Percentiles rank a stretch among this genome's conserved stretches.
Evolutionary conservation across 2,888 invertebrate species (phyloP).

Genomic region (Athrips mouffetella): DNA sequence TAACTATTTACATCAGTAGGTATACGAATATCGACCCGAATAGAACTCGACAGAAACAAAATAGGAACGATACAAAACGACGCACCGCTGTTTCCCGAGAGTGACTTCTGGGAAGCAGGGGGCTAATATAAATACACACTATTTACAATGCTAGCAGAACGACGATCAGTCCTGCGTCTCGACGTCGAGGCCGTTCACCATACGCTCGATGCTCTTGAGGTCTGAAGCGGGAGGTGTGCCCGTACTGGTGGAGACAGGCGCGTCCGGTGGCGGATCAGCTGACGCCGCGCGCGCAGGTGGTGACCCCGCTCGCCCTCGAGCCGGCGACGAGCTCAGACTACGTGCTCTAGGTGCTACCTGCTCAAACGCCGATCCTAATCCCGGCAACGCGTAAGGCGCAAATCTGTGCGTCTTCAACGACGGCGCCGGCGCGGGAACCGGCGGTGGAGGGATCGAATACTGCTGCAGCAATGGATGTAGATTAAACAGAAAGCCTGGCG

Average conservation of each 20-base stretch:
- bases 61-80: slow-evolving; percentile 77
- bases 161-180: slow-evolving; percentile 80
- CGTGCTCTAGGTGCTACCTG: slow-evolving; percentile 89
- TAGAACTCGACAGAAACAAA: slow-evolving; percentile 74
- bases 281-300: slow-evolving; percentile 72
- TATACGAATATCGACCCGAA: slow-evolving; percentile 70
- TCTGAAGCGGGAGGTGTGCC: slow-evolving; percentile 85
- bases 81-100: slow-evolving; percentile 38
- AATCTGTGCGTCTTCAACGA: slow-evolving; percentile 86
- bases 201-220: slow-evolving; percentile 97
- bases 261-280: slow-evolving; percentile 75
- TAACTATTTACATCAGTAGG: slow-evolving; percentile 75
- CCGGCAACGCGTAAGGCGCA: slow-evolving; percentile 92
- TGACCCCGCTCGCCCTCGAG: slow-evolving; percentile 56
- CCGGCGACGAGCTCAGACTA: slow-evolving; percentile 81
- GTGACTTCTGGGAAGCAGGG: slow-evolving; percentile 33
- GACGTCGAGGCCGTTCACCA: slow-evolving; percentile 97
- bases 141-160: slow-evolving; percentile 55
- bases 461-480: slow-evolving; percentile 93
- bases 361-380: slow-evolving; percentile 90
- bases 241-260: slow-evolving; percentile 72
- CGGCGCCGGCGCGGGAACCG: slow-evolving; percentile 78
- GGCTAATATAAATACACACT: slow-evolving; percentile 69
- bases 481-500: slow-evolving; percentile 91
- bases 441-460: slow-evolving; percentile 85